Evolutionary conservation across 2,113 vertebrate species (phyloP), one percentile per base, ranked within the genome.

Genomic region (Geothlypis trichas): DNA sequence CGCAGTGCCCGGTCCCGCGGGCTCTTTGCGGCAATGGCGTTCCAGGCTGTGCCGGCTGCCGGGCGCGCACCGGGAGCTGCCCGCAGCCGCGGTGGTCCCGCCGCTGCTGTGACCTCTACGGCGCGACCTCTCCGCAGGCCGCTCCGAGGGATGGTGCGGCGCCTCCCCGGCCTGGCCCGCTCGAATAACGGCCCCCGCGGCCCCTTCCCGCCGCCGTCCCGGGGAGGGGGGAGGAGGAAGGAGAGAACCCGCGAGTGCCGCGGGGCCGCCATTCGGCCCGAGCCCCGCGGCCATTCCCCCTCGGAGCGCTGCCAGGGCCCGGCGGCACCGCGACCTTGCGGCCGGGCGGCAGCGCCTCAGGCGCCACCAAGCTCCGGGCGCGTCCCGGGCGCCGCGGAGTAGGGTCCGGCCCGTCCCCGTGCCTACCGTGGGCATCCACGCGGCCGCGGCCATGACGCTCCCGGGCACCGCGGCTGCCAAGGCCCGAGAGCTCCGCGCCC

Each of bases 1-100:
- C 4, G 19, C 16, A 21, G 7, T 0, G 62, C 12, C 55, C 0
- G 37, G 8, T 5, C 4, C 4, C 1, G 19, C 42, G 58, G 7
- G 17, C 23, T 37, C 27, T 2, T 4, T 3, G 3, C 52, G 23
- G 59, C 7, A 41, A 7, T 0, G 46, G 4, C 61, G 31, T 7
- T 21, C 15, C 18, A 6, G 17, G 49, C 39, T 1, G 10, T 0
- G 17, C 54, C 1, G 46, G 2, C 12, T 3, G 65, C 22, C 54
- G 7, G 10, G 47, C n/a, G 31, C 28, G 39, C 57, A 12, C 24
- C 46, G 11, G 33, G 16, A 28, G 44, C 69, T 11, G 44, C 27
- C 44, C 37, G 23, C 27, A 24, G 30, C 42, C 35, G 61, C 42
- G 61, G 42, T 21, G 61, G 35, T 74, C 68, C 61, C 61, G 28